A percentile compares a stretch with the other conserved stretches of the same genome.
Evolutionary conservation across 1,140 invertebrate species (phyloP).

Genomic region (Zophobas atratus): DNA sequence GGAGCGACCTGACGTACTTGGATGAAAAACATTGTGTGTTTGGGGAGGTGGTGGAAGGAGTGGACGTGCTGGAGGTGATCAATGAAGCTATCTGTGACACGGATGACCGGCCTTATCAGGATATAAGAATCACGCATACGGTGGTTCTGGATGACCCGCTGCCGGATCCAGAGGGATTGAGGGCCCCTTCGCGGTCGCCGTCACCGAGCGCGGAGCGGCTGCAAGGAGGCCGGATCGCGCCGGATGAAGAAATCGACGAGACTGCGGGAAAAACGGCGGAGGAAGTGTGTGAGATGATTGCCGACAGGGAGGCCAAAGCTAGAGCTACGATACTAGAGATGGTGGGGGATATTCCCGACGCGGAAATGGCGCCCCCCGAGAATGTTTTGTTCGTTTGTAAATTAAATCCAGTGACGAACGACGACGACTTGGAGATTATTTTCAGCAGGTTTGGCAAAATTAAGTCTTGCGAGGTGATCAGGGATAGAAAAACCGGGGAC

Average conservation of each 20-base stretch:
- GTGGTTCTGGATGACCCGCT: conserved; percentile 97
- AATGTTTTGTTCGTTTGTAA: conserved; percentile 99
- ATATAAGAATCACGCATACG: conserved; percentile 98
- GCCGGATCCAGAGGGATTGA: conserved; percentile 86
- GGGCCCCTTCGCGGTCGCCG: conserved; percentile 88
- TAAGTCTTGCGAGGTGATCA: conserved; percentile 96
- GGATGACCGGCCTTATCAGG: conserved; percentile 93
- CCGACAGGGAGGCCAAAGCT: conserved; percentile 95
- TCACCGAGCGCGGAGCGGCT: conserved; percentile 86
- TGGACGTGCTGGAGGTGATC: conserved; percentile 85
- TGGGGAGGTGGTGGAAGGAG: conserved; percentile 95
- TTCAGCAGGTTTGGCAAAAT: conserved; percentile 98
- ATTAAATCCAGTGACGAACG: conserved; percentile 98
- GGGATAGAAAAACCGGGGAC: conserved; percentile 93
- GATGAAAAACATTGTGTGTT: conserved; percentile 97
- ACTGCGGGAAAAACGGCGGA: conserved; percentile 85
- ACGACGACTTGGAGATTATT: conserved; percentile 98
- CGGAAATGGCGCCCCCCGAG: conserved; percentile 97
- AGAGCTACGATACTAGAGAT: conserved; percentile 98
- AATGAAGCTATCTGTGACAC: conserved; percentile 97
- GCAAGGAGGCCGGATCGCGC: conserved; percentile 90
- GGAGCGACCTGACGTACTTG: conserved; percentile 90
- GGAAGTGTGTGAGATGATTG: conserved; percentile 91
- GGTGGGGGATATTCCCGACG: conserved; percentile 97
- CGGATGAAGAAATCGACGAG: conserved; percentile 97